These are phyloP conservation scores for Morinoia aosen DNA, from an alignment of 2,888 invertebrate genomes.

Conservation along the genomic window DNA sequence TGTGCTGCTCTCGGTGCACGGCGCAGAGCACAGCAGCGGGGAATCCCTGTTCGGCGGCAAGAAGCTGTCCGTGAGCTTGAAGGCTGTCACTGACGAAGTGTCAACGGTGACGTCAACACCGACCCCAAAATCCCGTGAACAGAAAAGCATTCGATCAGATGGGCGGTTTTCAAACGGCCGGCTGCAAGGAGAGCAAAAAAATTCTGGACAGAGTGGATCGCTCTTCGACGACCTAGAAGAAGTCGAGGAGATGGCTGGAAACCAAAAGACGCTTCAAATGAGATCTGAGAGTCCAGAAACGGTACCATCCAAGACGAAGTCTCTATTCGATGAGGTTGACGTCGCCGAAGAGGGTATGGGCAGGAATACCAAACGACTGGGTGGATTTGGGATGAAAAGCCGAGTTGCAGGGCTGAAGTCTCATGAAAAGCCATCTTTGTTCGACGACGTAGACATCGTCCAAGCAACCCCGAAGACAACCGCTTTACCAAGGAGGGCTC, in stretches of 20 bases:
- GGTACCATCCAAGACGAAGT: background rate
- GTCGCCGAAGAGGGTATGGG: background rate
- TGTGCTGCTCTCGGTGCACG: background rate
- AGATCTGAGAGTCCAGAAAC: background rate
- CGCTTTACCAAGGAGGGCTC: background rate
- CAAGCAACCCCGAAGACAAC: background rate
- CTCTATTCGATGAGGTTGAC: conserved; percentile 12
- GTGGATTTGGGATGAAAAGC: background rate
- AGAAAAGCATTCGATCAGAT: conserved; percentile 10
- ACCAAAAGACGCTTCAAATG: background rate
- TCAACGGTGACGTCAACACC: background rate
- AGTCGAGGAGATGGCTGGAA: background rate
- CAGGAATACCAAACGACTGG: background rate
- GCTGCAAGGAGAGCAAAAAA: background rate
- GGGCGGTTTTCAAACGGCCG: background rate
- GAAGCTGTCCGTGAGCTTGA: conserved; percentile 60
- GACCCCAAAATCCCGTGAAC: background rate
- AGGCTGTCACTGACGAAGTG: conserved; percentile 46
- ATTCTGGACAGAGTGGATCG: background rate
- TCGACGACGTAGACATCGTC: background rate
- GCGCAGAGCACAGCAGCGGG: background rate
- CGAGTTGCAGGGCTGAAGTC: background rate
- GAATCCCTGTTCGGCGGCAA: conserved; percentile 56
- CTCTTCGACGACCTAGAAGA: background rate
- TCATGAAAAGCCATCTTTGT: background rate